Percentiles rank a stretch among this genome's conserved stretches.
Evolutionary conservation across 2,888 invertebrate genomes (phyloP).

Genomic region (Pogonocherus hispidulus): DNA sequence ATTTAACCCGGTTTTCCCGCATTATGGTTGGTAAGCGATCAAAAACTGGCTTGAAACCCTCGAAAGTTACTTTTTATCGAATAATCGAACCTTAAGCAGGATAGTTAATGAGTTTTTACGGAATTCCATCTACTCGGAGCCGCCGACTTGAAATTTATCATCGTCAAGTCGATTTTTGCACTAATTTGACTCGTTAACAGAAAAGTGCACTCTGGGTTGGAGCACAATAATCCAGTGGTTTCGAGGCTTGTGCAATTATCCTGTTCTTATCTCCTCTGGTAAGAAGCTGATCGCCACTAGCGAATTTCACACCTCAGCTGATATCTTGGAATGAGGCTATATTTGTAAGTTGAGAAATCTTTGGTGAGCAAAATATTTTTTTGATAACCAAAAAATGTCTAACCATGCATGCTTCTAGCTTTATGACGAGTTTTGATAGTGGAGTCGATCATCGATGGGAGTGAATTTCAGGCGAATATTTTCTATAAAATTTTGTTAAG

Average conservation of each 20-base stretch:
- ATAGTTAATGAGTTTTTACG: constrained; percentile 6
- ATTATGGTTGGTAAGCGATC: background rate
- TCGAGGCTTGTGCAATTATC: background rate
- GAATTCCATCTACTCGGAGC: background rate
- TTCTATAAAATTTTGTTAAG: too few relatives aligned
- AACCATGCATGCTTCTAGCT: too few relatives aligned
- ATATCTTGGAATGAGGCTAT: too few relatives aligned
- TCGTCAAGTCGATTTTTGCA: constrained; percentile 4
- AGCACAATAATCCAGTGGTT: background rate
- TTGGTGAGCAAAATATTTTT: too few relatives aligned
- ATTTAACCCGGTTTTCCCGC: constrained; percentile 2
- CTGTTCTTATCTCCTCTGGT: background rate
- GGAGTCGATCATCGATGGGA: too few relatives aligned
- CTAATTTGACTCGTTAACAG: constrained; percentile 6
- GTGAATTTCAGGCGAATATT: too few relatives aligned
- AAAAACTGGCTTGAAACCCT: background rate
- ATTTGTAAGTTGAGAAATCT: too few relatives aligned
- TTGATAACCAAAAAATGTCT: too few relatives aligned
- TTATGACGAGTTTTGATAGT: too few relatives aligned
- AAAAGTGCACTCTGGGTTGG: background rate
- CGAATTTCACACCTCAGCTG: background rate
- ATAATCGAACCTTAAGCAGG: constrained; percentile 2
- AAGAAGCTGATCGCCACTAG: background rate
- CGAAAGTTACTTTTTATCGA: constrained; percentile 1
- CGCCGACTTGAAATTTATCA: background rate